Evolutionary conservation across 1,140 invertebrate genomes (phyloP).

Genomic region (Lerema accius): DNA sequence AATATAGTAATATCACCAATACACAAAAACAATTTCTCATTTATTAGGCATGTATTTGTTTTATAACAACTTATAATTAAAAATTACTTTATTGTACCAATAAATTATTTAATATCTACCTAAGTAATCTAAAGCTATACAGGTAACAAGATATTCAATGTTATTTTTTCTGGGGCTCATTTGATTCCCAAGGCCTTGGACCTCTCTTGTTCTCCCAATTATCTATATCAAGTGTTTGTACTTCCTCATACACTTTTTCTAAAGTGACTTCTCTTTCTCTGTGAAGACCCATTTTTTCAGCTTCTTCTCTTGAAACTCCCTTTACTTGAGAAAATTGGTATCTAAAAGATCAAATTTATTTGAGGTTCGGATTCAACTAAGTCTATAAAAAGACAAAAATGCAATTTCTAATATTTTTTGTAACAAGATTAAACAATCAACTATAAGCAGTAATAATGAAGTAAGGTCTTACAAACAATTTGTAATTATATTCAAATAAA

Average conservation of each 20-base stretch:
- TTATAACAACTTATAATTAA: too few species aligned
- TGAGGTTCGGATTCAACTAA: too few species aligned
- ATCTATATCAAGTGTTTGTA: constrained; percentile 88
- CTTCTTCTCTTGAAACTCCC: constrained; percentile 84
- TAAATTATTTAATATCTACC: background rate
- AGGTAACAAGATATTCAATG: constrained; percentile 1
- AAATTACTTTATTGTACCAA: too few species aligned
- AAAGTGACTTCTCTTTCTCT: constrained; percentile 86
- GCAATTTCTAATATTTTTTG: too few species aligned
- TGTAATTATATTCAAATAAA: too few species aligned
- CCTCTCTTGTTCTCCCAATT: constrained; percentile 92
- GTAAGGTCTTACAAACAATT: too few species aligned
- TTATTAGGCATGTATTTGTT: too few species aligned
- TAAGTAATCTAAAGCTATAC: background rate
- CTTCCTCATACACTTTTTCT: constrained; percentile 88
- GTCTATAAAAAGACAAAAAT: too few species aligned
- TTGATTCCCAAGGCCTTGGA: constrained; percentile 89
- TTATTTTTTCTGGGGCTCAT: constrained; percentile 37
- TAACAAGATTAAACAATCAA: too few species aligned
- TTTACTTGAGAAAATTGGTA: constrained; percentile 87
- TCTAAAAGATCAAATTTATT: constrained; percentile 70
- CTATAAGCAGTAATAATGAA: too few species aligned
- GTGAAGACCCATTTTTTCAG: constrained; percentile 86
- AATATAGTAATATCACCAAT: too few species aligned
- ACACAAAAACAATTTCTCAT: too few species aligned